A percentile compares a stretch with the other conserved stretches of the same genome.
These are phyloP conservation scores for Cylloceria caligata DNA, from an alignment of 2,888 invertebrate genomes.

Conservation along the genomic window DNA sequence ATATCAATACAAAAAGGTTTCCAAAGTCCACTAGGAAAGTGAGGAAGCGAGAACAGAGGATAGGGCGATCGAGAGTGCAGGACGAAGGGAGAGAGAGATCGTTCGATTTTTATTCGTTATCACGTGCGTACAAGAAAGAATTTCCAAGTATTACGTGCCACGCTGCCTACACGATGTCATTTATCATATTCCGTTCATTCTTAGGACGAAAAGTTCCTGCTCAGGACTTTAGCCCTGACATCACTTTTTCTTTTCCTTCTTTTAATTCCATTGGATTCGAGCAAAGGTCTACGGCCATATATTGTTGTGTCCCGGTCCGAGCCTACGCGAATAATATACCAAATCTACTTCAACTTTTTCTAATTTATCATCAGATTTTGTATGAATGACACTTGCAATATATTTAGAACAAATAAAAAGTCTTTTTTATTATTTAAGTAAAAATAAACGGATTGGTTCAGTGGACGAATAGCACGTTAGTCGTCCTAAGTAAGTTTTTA, in stretches of 20 bases:
- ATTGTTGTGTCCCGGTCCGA: not conserved
- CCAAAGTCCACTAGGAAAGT: conserved; percentile 12
- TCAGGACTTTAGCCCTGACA: conserved; percentile 3
- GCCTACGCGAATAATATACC: too few relatives aligned
- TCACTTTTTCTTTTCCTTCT: not conserved
- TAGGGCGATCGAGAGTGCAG: too few relatives aligned
- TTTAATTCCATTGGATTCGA: conserved; percentile 6
- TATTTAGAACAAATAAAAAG: too few relatives aligned
- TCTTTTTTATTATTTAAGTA: too few relatives aligned
- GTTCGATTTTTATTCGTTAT: conserved; percentile 29
- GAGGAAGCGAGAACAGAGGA: not conserved
- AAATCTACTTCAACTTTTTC: not conserved
- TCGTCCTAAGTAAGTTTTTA: too few relatives aligned
- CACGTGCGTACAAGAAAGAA: not conserved
- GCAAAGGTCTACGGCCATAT: not conserved
- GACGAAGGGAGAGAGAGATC: not conserved
- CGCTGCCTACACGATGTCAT: not conserved
- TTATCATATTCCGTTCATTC: not conserved
- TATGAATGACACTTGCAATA: too few relatives aligned
- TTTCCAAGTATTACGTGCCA: too few relatives aligned
- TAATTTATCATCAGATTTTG: not conserved
- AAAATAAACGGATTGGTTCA: too few relatives aligned
- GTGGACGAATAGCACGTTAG: too few relatives aligned
- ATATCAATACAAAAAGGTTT: conserved; percentile 41
- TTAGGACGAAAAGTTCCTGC: not conserved